phyloP scores from a whole-genome alignment of 2,888 invertebrate species.

The Orthonychiurus folsomi region DNA sequence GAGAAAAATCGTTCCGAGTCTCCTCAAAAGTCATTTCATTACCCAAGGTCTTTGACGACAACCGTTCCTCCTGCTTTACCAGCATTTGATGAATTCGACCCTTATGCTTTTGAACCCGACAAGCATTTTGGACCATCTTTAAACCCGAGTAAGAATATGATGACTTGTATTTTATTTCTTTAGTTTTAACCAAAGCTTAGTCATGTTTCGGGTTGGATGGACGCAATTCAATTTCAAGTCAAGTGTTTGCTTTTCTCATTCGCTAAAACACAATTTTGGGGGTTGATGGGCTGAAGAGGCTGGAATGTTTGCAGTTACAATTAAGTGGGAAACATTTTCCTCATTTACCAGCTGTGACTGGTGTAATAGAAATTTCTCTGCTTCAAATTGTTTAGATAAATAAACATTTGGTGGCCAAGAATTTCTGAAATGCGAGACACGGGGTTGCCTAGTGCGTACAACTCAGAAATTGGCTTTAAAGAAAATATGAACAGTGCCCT shows the following conservation, averaged over 20 bases:
- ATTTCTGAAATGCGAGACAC: neutral
- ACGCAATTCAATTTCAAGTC: constrained; percentile 17
- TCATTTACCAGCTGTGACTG: too few species aligned
- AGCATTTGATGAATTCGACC: constrained; percentile 20
- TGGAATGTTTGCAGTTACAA: neutral
- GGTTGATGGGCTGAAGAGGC: neutral
- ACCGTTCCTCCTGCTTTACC: neutral
- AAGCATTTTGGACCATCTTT: constrained; percentile 19
- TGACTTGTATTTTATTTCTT: neutral
- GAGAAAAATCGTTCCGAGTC: neutral
- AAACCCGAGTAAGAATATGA: neutral
- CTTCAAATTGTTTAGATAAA: too few species aligned
- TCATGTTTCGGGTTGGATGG: neutral
- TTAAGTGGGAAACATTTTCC: too few species aligned
- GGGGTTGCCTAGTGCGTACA: too few species aligned
- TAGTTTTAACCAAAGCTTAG: neutral
- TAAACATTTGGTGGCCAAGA: too few species aligned
- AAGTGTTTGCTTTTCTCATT: constrained; percentile 11
- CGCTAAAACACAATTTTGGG: too few species aligned
- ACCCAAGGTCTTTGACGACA: neutral
- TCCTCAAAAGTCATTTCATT: neutral
- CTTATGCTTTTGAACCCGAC: constrained; percentile 26
- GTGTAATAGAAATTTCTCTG: neutral
- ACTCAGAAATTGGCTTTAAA: too few species aligned
- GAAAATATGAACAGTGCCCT: too few species aligned